A percentile compares a stretch with the other conserved stretches of the same genome.
These are phyloP conservation scores for Polyodon spathula DNA, from an alignment of 2,113 vertebrate genomes.

Conservation along the genomic window DNA sequence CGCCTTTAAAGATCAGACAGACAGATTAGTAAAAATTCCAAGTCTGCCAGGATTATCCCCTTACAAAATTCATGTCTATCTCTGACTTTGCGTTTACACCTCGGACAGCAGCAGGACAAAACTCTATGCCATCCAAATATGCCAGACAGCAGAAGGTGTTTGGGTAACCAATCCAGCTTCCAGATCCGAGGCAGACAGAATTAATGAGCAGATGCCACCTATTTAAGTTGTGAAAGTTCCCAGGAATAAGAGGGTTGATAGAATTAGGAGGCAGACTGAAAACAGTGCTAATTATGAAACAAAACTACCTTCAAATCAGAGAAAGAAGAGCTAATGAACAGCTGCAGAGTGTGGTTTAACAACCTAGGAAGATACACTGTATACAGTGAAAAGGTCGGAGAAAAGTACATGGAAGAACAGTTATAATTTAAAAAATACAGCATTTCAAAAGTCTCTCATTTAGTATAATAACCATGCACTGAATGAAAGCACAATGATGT, in stretches of 20 bases:
- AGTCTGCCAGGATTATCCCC: not conserved
- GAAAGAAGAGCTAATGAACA: no score
- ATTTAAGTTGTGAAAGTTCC: constrained; percentile 2
- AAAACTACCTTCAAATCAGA: no score
- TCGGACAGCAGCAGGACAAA: not conserved
- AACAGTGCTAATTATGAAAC: not conserved
- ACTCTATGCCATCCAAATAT: not conserved
- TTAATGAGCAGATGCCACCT: not conserved
- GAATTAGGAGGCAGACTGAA: not conserved
- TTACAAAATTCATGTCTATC: not conserved
- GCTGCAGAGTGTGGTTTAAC: no score
- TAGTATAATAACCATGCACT: no score
- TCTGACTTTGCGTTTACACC: not conserved
- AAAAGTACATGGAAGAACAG: no score
- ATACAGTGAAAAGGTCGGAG: no score
- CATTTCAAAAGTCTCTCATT: no score
- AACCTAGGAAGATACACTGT: no score
- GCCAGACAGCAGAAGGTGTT: constrained; percentile 1
- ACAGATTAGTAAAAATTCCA: not conserved
- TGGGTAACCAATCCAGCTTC: not conserved
- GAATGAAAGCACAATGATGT: no score
- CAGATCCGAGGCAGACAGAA: not conserved
- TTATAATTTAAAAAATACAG: no score
- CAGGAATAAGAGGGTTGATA: not conserved
- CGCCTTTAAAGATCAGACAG: not conserved